Conservation (phyloP, 2,797 vertebrate genomes). For the Neolamprologus multifasciatus region DNA sequence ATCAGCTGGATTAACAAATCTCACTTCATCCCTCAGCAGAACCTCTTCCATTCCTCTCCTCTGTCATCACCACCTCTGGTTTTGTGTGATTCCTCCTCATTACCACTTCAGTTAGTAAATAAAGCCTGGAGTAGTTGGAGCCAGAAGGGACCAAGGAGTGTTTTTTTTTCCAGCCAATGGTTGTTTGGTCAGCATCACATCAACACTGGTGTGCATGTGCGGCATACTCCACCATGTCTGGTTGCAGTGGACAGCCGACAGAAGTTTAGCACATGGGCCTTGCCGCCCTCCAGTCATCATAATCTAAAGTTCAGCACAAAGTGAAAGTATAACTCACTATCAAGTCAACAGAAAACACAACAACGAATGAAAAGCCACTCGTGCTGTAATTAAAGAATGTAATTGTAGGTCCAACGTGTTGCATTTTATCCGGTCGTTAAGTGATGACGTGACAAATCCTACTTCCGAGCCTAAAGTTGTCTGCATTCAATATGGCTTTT, state of each 20-base stretch:
- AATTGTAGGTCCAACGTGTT: background rate
- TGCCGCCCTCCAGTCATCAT: background rate
- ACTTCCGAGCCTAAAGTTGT: too few species aligned
- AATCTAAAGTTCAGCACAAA: background rate
- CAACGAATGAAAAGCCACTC: background rate
- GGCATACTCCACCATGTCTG: background rate
- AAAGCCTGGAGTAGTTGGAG: conserved; percentile 17
- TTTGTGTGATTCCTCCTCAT: conserved; percentile 41
- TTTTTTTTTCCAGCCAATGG: background rate
- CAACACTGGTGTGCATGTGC: conserved; percentile 5
- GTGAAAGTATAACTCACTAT: background rate
- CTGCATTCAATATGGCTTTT: too few species aligned
- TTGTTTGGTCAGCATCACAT: background rate
- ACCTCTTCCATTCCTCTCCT: background rate
- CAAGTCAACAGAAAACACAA: background rate
- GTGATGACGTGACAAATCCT: too few species aligned
- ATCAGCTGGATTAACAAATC: conserved; percentile 10
- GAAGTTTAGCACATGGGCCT: conserved; percentile 8
- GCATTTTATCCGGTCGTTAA: background rate
- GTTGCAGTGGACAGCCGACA: conserved; percentile 11
- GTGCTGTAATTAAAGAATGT: background rate
- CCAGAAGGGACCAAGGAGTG: background rate
- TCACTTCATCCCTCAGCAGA: background rate
- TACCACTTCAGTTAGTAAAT: conserved; percentile 34
- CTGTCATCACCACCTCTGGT: conserved; percentile 44